Evolutionary conservation across 2,797 vertebrate genomes (phyloP).

Genomic region (Emys orbicularis): DNA sequence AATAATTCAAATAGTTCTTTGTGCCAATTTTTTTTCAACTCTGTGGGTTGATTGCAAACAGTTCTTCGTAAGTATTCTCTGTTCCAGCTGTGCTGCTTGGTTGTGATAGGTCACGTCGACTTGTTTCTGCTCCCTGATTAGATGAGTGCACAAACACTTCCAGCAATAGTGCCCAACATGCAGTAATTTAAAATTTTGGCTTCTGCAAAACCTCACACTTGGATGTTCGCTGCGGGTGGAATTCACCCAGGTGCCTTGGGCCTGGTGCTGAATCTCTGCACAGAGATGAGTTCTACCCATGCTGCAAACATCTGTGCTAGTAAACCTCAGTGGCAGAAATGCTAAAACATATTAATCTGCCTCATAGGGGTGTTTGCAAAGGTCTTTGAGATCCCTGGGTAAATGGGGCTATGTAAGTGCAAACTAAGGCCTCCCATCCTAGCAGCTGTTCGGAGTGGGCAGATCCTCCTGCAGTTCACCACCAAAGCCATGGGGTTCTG

Average conservation of each 20-base stretch:
- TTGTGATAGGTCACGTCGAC: neutral
- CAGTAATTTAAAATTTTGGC: neutral
- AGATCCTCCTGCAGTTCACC: neutral
- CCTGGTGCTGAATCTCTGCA: too few relatives aligned
- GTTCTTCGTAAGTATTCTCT: neutral
- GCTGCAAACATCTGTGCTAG: neutral
- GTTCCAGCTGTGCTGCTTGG: neutral
- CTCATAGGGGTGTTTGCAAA: neutral
- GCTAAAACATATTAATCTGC: neutral
- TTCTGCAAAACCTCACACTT: neutral
- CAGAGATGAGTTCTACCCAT: too few relatives aligned
- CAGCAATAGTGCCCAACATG: neutral
- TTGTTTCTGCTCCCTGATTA: neutral
- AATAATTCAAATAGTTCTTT: rapidly evolving
- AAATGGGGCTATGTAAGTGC: neutral
- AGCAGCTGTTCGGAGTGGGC: neutral
- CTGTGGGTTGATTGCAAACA: neutral
- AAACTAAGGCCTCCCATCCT: neutral
- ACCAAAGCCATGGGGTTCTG: neutral
- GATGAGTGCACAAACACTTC: neutral
- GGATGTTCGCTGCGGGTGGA: neutral
- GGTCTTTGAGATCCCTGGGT: neutral
- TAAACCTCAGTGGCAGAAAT: neutral
- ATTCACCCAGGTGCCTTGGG: neutral
- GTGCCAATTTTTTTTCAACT: neutral